Evolutionary conservation across 2,113 vertebrate species (phyloP).

Genomic region (Geococcyx californianus): DNA sequence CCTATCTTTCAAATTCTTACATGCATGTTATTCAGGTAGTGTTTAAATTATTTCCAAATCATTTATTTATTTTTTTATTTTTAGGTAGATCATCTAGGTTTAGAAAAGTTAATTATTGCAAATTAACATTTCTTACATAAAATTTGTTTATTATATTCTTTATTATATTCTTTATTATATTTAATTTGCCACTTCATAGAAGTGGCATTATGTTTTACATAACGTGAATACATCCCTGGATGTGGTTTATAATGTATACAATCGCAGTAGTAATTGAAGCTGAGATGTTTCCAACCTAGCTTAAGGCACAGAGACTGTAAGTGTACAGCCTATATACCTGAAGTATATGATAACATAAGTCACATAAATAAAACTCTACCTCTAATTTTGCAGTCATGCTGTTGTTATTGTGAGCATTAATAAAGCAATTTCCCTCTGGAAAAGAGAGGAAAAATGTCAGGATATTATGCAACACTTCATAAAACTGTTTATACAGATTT

Average conservation of each 20-base stretch:
- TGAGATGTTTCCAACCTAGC: neutral
- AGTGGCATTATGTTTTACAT: neutral
- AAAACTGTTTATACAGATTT: constrained; percentile 19
- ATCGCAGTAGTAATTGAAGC: neutral
- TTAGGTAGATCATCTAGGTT: neutral
- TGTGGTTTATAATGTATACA: neutral
- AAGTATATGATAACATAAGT: neutral
- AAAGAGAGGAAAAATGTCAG: neutral
- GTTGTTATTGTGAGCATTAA: neutral
- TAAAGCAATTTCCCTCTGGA: neutral
- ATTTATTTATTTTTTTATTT: neutral
- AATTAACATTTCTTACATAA: neutral
- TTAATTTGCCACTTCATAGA: neutral
- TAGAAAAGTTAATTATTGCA: neutral
- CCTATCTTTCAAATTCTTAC: neutral
- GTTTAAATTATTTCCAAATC: neutral
- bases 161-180: neutral
- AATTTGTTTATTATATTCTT: neutral
- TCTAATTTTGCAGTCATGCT: neutral
- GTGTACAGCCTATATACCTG: neutral
- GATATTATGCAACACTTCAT: neutral
- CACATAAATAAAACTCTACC: neutral
- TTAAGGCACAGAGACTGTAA: neutral
- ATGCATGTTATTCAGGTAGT: neutral
- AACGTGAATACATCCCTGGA: neutral